A percentile compares a stretch with the other conserved stretches of the same genome.
Evolutionary conservation across 2,888 invertebrate species (phyloP).

Genomic region (Trissonchulus sp.): DNA sequence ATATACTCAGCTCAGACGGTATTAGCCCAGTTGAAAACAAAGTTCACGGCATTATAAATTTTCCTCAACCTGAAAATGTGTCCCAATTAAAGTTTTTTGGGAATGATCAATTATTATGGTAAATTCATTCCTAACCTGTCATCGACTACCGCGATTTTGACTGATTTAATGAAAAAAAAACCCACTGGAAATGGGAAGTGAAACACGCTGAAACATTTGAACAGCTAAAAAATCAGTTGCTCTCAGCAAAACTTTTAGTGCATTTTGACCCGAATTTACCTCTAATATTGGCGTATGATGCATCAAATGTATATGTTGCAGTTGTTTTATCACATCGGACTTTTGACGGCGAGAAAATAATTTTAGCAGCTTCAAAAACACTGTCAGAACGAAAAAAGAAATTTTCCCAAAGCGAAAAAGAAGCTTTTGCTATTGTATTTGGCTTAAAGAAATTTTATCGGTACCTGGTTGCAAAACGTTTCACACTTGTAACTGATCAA

Average conservation of each 20-base stretch:
- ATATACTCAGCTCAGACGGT: background rate
- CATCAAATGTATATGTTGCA: background rate
- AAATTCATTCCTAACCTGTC: too few relatives aligned
- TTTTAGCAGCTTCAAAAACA: background rate
- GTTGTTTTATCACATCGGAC: background rate
- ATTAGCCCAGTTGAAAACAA: background rate
- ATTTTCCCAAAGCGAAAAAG: background rate
- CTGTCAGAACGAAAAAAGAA: background rate
- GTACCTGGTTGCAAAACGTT: background rate
- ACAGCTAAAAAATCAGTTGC: background rate
- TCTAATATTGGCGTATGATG: background rate
- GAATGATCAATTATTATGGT: too few relatives aligned
- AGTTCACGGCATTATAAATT: background rate
- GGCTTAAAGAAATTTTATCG: background rate
- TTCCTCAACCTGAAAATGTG: background rate
- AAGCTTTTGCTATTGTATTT: background rate
- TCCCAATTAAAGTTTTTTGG: background rate
- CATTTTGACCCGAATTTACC: background rate
- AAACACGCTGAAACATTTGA: background rate
- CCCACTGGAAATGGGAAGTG: background rate
- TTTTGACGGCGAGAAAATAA: background rate
- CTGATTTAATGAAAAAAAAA: constrained; percentile 9
- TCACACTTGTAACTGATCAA: background rate
- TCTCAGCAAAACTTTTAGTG: background rate
- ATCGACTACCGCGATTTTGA: too few relatives aligned